phyloP scores from a whole-genome alignment of 2,797 vertebrate species.

The Malurus leucopterus region DNA sequence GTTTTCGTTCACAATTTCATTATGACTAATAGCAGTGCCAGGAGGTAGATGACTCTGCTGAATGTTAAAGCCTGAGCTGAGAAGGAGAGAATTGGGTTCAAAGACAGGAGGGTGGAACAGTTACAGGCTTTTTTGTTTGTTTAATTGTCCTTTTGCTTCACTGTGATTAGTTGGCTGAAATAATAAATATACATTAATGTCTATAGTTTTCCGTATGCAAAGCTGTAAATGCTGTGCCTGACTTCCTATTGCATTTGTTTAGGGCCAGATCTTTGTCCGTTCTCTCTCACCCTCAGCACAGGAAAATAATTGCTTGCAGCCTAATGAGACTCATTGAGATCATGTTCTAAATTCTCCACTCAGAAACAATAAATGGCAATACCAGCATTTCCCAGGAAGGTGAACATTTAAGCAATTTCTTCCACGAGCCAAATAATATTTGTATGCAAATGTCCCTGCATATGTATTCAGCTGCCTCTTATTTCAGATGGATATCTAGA shows the following conservation, averaged over 20 bases:
- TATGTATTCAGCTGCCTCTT: background rate
- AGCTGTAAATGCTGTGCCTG: background rate
- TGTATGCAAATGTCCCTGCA: conserved; percentile 20
- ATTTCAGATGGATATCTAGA: conserved; percentile 33
- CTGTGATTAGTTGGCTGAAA: background rate
- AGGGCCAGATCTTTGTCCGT: background rate
- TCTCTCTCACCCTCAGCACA: background rate
- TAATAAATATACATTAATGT: background rate
- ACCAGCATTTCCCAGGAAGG: conserved; percentile 8
- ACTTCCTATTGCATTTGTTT: conserved; percentile 10
- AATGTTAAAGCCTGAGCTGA: background rate
- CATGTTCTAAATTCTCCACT: background rate
- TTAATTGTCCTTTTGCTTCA: background rate
- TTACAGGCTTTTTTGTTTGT: background rate
- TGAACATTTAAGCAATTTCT: conserved; percentile 9
- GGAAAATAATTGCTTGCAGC: conserved; percentile 11
- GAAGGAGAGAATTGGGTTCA: background rate
- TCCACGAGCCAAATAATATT: background rate
- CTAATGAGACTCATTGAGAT: conserved; percentile 29
- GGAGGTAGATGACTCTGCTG: background rate
- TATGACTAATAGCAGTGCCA: background rate
- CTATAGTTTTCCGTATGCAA: background rate
- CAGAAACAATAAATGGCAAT: conserved; percentile 4
- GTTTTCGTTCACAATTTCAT: background rate
- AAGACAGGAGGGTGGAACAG: background rate